phyloP scores from a whole-genome alignment of 1,140 invertebrate species.

The Druon quercuslanigerum region DNA sequence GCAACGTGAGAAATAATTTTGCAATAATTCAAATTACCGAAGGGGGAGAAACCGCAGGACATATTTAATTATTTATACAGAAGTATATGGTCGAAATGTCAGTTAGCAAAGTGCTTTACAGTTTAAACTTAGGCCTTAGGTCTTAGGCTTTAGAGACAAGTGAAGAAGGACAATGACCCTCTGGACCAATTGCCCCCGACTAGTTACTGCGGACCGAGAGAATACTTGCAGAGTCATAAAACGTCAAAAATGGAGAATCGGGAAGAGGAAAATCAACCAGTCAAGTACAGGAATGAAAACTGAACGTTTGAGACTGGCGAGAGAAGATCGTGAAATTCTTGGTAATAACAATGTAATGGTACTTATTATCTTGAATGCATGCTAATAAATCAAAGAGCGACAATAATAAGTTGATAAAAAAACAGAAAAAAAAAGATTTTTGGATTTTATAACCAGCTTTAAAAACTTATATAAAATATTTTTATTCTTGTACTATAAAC shows the following conservation, averaged over 20 bases:
- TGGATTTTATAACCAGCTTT: too few species aligned
- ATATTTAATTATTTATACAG: neutral
- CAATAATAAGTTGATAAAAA: too few species aligned
- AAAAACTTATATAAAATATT: too few species aligned
- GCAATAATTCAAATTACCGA: neutral
- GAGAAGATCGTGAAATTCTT: neutral
- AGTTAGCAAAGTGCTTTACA: neutral
- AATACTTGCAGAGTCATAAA: slow-evolving; percentile 18
- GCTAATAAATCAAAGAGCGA: too few species aligned
- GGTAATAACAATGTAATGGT: neutral
- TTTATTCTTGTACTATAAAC: too few species aligned
- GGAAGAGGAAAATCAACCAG: slow-evolving; percentile 9
- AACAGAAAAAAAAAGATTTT: too few species aligned
- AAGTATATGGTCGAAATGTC: neutral
- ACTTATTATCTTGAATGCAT: too few species aligned
- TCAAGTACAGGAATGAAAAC: neutral
- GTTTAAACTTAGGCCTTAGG: too few species aligned
- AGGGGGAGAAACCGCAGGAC: neutral
- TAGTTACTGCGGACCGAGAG: neutral
- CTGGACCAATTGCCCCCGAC: slow-evolving; percentile 3
- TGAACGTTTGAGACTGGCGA: neutral
- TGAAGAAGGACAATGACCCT: slow-evolving; percentile 15
- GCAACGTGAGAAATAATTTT: neutral
- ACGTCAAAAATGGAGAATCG: slow-evolving; percentile 30
- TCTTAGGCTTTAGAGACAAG: neutral